These are phyloP conservation scores for Drosophila imparisetae DNA, from an alignment of 2,888 invertebrate species.

Conservation along the genomic window DNA sequence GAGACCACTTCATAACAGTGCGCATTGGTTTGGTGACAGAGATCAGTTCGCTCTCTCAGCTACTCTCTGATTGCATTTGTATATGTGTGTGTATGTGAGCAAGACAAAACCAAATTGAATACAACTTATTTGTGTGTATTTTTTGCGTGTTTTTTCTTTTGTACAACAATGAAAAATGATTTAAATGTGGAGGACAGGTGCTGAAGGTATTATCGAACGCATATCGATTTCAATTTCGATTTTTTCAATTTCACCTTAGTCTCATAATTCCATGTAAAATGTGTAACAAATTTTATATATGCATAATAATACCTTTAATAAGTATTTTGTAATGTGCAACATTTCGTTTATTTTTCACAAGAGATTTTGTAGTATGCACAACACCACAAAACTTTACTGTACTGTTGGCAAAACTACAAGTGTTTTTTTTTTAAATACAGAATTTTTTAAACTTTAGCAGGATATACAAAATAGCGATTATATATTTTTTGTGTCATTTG, in stretches of 20 bases:
- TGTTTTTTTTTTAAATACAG: not conserved
- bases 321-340: slow-evolving; percentile 12
- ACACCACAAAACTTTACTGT: not conserved
- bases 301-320: slow-evolving; percentile 3
- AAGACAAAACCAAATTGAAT: not conserved
- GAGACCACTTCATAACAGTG: not conserved
- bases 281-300: slow-evolving; percentile 8
- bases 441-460: not conserved
- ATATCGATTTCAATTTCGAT: slow-evolving; percentile 31
- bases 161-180: slow-evolving; percentile 55
- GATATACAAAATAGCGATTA: not conserved
- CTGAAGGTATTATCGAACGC: slow-evolving; percentile 83
- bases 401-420: not conserved
- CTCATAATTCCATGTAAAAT: slow-evolving; percentile 27
- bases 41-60: not conserved
- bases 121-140: slow-evolving; percentile 5
- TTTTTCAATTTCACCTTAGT: slow-evolving; percentile 20
- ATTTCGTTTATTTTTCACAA: slow-evolving; percentile 13
- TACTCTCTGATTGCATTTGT: not conserved
- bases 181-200: slow-evolving; percentile 82
- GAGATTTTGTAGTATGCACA: slow-evolving; percentile 2
- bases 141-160: slow-evolving; percentile 48
- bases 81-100: not conserved
- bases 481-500: not conserved
- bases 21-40: not conserved